A percentile compares a stretch with the other conserved stretches of the same genome.
Evolutionary conservation across 2,888 invertebrate genomes (phyloP).

Genomic region (Pemphredon lugubris): DNA sequence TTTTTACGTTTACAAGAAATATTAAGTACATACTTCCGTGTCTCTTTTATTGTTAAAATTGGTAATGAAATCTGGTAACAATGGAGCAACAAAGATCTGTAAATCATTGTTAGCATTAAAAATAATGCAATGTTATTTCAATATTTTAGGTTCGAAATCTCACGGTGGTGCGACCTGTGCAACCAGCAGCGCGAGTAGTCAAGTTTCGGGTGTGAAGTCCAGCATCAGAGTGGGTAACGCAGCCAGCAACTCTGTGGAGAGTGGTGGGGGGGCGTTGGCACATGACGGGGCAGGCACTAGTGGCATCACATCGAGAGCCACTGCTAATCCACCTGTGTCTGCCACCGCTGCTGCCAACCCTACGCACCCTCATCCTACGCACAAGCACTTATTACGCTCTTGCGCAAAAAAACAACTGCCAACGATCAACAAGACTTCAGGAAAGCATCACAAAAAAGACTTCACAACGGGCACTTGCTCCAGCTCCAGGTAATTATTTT

Average conservation of each 20-base stretch:
- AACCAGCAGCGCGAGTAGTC: slow-evolving; percentile 76
- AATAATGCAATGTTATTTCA: slow-evolving; percentile 22
- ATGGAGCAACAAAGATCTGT: slow-evolving; percentile 11
- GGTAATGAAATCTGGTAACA: slow-evolving; percentile 22
- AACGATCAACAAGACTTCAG: slow-evolving; percentile 78
- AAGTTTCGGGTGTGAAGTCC: slow-evolving; percentile 79
- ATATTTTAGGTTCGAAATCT: slow-evolving; percentile 65
- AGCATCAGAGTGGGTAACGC: slow-evolving; percentile 81
- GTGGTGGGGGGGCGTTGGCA: slow-evolving; percentile 80
- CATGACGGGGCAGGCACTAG: slow-evolving; percentile 80
- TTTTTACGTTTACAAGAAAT: slow-evolving; percentile 24
- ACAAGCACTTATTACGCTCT: slow-evolving; percentile 78
- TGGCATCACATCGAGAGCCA: slow-evolving; percentile 76
- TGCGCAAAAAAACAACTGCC: slow-evolving; percentile 80
- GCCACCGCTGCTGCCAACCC: slow-evolving; percentile 79
- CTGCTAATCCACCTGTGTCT: slow-evolving; percentile 77
- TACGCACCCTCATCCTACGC: slow-evolving; percentile 81
- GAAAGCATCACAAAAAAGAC: slow-evolving; percentile 79
- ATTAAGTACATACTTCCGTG: slow-evolving; percentile 25
- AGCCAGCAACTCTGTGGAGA: slow-evolving; percentile 80
- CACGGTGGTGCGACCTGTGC: slow-evolving; percentile 71
- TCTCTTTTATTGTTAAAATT: slow-evolving; percentile 19
- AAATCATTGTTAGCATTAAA: slow-evolving; percentile 20
- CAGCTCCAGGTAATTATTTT: slow-evolving; percentile 82
- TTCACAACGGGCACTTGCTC: slow-evolving; percentile 87